Evolutionary conservation across 37 sponge, comb jelly and placozoan species (phyloP).

Genomic region (Mnemiopsis leidyi): DNA sequence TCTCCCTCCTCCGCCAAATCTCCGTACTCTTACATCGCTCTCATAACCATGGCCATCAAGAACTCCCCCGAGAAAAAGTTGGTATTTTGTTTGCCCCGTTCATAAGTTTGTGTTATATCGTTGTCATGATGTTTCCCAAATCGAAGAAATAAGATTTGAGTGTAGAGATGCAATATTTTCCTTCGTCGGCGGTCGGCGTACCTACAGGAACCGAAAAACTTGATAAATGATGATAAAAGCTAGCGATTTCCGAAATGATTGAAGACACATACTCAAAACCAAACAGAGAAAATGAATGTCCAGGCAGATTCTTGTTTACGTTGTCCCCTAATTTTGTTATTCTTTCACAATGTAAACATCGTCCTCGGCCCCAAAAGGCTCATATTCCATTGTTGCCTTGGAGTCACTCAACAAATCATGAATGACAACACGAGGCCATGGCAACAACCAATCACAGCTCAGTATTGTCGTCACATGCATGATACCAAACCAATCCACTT

Average conservation of each 20-base stretch:
- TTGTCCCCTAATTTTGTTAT: slow-evolving; percentile 54
- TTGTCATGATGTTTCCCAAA: no score
- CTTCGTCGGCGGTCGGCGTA: no score
- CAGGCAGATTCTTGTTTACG: neutral
- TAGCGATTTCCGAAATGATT: neutral
- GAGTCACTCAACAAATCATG: neutral
- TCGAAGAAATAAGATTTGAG: no score
- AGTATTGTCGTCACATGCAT: neutral
- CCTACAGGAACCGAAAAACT: no score
- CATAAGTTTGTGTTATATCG: no score
- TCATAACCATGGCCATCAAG: slow-evolving; percentile 91
- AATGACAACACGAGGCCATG: neutral
- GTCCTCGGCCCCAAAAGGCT: neutral
- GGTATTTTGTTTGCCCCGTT: neutral
- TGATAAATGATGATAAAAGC: no score
- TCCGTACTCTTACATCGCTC: slow-evolving; percentile 92
- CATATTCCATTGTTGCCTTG: neutral
- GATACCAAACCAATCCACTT: neutral
- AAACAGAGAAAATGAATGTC: neutral
- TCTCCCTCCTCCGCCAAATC: slow-evolving; percentile 77
- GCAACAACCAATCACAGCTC: neutral
- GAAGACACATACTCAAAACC: neutral
- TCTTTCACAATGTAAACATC: slow-evolving; percentile 65
- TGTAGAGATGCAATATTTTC: no score
- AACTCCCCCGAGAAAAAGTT: slow-evolving; percentile 68